Evolutionary conservation across 2,888 invertebrate species (phyloP).

Genomic region (Eilema griseolum): DNA sequence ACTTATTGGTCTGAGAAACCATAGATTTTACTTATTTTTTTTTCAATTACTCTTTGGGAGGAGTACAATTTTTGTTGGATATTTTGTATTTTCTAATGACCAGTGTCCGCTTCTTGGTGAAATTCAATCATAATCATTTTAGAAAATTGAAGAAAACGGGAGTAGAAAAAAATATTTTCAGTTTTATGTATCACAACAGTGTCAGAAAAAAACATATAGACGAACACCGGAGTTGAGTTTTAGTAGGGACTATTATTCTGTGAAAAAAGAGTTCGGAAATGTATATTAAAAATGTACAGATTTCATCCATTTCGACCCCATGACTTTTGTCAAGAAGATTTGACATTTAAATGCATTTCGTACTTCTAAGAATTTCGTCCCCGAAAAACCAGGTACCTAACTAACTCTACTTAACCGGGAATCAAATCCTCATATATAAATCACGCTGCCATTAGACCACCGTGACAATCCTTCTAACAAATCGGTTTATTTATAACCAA

Average conservation of each 20-base stretch:
- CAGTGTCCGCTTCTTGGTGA: too few species aligned
- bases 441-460: neutral
- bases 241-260: too few species aligned
- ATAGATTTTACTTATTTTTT: neutral
- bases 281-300: neutral
- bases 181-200: too few species aligned
- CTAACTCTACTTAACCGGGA: neutral
- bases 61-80: too few species aligned
- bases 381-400: neutral
- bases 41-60: neutral
- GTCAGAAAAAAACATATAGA: too few species aligned
- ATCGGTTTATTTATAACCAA: neutral
- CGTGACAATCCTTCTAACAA: neutral
- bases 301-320: neutral
- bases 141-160: too few species aligned
- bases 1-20: slow-evolving; percentile 10
- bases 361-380: neutral
- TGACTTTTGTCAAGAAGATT: neutral
- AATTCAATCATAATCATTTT: neutral
- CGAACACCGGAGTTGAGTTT: too few species aligned
- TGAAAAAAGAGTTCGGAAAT: too few species aligned
- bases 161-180: too few species aligned
- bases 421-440: neutral
- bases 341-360: too few species aligned
- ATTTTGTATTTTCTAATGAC: neutral